Conservation (phyloP, 2,888 invertebrate species). For the Laothoe populi region DNA sequence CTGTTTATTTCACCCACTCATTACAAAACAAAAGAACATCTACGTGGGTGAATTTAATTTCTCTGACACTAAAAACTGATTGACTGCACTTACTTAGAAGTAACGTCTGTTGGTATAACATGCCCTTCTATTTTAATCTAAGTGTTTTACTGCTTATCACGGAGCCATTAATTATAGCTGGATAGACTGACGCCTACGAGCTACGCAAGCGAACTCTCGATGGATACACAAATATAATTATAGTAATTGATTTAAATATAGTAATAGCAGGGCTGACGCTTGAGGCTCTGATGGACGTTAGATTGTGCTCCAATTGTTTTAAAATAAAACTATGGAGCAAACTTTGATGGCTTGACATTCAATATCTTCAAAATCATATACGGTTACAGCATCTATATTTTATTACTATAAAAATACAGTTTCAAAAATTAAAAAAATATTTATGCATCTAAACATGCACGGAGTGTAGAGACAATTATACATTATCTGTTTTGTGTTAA, state of each 20-base stretch:
- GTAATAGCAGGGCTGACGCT: conserved; percentile 63
- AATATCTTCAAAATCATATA: not conserved
- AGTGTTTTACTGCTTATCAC: conserved; percentile 78
- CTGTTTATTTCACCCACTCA: conserved; percentile 11
- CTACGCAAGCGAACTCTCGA: conserved; percentile 38
- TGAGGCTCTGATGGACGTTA: conserved; percentile 40
- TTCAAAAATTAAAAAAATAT: too few relatives aligned
- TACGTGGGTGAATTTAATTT: conserved; percentile 24
- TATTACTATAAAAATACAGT: too few relatives aligned
- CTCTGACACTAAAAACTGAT: conserved; percentile 47
- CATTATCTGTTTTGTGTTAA: too few relatives aligned
- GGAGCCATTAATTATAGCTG: conserved; percentile 72
- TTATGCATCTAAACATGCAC: too few relatives aligned
- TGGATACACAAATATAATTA: conserved; percentile 71
- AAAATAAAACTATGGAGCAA: not conserved
- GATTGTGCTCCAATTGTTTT: not conserved
- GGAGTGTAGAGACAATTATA: too few relatives aligned
- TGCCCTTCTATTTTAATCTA: conserved; percentile 75
- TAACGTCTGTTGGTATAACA: conserved; percentile 56
- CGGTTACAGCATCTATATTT: too few relatives aligned
- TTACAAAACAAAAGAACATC: conserved; percentile 17
- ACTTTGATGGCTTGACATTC: not conserved
- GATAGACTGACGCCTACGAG: conserved; percentile 69
- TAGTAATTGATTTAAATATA: conserved; percentile 81
- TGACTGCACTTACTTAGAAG: conserved; percentile 53